Percentiles rank a stretch among this genome's conserved stretches.
Conservation (phyloP, 2,888 invertebrate genomes). For the Lochmaea crataegi region DNA sequence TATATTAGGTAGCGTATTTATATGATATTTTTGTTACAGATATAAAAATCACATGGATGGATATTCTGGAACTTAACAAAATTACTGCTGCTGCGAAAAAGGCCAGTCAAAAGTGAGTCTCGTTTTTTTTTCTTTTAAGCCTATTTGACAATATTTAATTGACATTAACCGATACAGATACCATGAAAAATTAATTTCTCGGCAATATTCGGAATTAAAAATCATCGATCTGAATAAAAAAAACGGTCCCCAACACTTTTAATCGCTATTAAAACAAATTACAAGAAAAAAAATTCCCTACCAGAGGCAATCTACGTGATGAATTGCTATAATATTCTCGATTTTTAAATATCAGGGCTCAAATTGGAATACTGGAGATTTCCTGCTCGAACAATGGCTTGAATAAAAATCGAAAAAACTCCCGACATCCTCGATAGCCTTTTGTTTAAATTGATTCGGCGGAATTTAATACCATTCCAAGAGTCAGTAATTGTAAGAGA, state of each 20-base stretch:
- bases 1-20: neutral
- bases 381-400: slow-evolving; percentile 50
- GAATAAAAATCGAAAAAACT: slow-evolving; percentile 56
- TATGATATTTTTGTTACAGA: slow-evolving; percentile 54
- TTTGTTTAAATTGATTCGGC: slow-evolving; percentile 63
- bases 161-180: neutral
- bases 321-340: slow-evolving; percentile 28
- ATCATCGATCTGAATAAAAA: slow-evolving; percentile 2
- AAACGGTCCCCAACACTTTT: slow-evolving; percentile 6
- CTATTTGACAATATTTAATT: neutral
- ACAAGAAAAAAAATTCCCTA: slow-evolving; percentile 17
- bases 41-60: slow-evolving; percentile 63
- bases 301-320: slow-evolving; percentile 20
- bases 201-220: slow-evolving; percentile 26
- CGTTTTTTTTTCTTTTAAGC: too few species aligned
- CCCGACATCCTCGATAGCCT: slow-evolving; percentile 58
- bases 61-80: slow-evolving; percentile 64
- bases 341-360: slow-evolving; percentile 39
- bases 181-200: slow-evolving; percentile 13
- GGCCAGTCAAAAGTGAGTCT: slow-evolving; percentile 61
- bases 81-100: slow-evolving; percentile 55
- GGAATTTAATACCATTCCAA: slow-evolving; percentile 63
- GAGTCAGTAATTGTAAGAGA: slow-evolving; percentile 60
- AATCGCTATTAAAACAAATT: slow-evolving; percentile 24
- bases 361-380: slow-evolving; percentile 41